Conservation (phyloP, 2,113 vertebrate species). For the Helogale parvula region DNA sequence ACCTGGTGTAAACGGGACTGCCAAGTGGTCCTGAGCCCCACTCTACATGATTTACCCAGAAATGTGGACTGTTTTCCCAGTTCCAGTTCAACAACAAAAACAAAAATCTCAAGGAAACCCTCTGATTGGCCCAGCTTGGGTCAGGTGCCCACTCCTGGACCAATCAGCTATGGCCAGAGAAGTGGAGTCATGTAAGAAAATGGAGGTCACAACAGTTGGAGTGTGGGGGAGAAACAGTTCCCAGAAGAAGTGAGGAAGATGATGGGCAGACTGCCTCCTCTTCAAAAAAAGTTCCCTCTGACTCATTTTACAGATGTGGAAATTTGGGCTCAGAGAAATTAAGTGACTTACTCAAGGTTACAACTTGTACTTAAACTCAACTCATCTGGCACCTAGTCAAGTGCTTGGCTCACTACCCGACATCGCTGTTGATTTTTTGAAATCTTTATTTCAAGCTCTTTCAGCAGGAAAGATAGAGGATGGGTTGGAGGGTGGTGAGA, state of each 20-base stretch:
- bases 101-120: neutral
- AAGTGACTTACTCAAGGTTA: neutral
- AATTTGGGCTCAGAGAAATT: constrained; percentile 38
- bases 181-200: neutral
- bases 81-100: neutral
- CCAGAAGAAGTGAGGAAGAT: neutral
- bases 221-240: neutral
- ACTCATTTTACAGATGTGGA: constrained; percentile 36
- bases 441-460: neutral
- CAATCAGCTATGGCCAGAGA: neutral
- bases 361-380: neutral
- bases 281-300: neutral
- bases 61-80: neutral
- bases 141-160: neutral
- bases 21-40: neutral
- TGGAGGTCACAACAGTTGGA: neutral
- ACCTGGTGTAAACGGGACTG: neutral
- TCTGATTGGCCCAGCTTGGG: neutral
- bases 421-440: neutral
- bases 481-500: neutral
- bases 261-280: neutral
- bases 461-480: neutral
- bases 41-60: neutral
- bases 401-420: neutral
- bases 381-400: neutral